Evolutionary conservation across 2,113 vertebrate species (phyloP).

Genomic region (Leptodactylus fuscus): DNA sequence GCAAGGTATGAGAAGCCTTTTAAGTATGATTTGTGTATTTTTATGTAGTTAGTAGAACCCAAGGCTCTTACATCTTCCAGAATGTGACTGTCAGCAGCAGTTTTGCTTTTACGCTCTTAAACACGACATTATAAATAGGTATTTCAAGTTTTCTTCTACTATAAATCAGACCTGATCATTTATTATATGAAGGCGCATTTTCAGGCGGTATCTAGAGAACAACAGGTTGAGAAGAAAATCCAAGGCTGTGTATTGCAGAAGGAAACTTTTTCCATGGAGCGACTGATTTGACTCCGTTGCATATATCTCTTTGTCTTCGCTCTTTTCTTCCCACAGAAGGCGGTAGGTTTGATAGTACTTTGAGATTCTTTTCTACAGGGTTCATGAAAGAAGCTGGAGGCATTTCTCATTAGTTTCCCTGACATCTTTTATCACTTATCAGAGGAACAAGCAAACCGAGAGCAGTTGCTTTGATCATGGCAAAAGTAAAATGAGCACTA

Average conservation of each 20-base stretch:
- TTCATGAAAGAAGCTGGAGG: conserved; percentile 71
- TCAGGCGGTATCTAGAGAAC: neutral
- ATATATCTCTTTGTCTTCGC: conserved; percentile 63
- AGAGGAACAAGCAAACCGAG: conserved; percentile 79
- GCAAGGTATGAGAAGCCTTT: no score
- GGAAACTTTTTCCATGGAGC: conserved; percentile 6
- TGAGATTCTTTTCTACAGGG: conserved; percentile 71
- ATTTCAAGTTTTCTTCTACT: neutral
- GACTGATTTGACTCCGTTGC: conserved; percentile 38
- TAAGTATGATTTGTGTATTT: neutral
- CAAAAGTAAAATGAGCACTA: conserved; percentile 78
- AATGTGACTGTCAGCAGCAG: neutral
- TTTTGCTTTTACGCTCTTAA: neutral
- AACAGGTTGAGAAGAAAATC: conserved; percentile 11
- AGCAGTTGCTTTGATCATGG: conserved; percentile 79
- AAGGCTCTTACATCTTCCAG: neutral
- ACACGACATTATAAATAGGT: neutral
- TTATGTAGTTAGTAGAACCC: neutral
- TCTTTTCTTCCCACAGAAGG: conserved; percentile 68
- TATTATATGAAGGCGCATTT: neutral
- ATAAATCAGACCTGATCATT: neutral
- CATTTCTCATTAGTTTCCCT: conserved; percentile 76
- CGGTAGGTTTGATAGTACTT: conserved; percentile 67
- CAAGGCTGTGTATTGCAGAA: neutral
- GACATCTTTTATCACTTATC: conserved; percentile 81